A percentile compares a stretch with the other conserved stretches of the same genome.
These are phyloP conservation scores for Hypsopygia costalis DNA, from an alignment of 2,888 invertebrate species.

Conservation along the genomic window DNA sequence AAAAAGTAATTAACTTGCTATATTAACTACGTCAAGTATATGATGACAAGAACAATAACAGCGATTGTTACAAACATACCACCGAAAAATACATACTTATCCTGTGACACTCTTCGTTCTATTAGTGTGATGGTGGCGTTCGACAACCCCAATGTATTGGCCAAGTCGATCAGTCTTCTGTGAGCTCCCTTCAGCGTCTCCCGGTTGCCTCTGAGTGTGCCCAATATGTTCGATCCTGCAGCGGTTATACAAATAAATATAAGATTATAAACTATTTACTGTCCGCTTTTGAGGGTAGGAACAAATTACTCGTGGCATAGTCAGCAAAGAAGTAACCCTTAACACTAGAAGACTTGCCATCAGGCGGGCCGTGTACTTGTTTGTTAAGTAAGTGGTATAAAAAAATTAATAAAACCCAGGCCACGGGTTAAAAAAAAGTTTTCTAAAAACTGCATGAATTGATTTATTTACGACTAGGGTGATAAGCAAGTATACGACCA, in stretches of 20 bases:
- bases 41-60: conserved; percentile 89
- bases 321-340: too few species aligned
- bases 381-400: too few species aligned
- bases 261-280: too few species aligned
- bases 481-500: not conserved
- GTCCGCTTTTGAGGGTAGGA: too few species aligned
- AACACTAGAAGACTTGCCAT: too few species aligned
- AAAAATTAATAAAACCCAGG: too few species aligned
- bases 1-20: too few species aligned
- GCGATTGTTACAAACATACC: conserved; percentile 92
- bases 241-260: not conserved
- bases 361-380: too few species aligned
- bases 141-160: conserved; percentile 94
- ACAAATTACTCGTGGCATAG: too few species aligned
- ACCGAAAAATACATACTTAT: conserved; percentile 92
- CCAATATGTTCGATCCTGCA: conserved; percentile 86
- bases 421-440: too few species aligned
- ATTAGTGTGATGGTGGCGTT: conserved; percentile 97
- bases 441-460: too few species aligned
- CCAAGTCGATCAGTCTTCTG: conserved; percentile 91
- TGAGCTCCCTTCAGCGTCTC: conserved; percentile 93
- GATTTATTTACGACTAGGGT: too few species aligned
- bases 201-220: conserved; percentile 90
- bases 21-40: conserved; percentile 81
- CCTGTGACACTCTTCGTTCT: conserved; percentile 91